Evolutionary conservation across 1,140 invertebrate species (phyloP).

Genomic region (Palaemon carinicauda): DNA sequence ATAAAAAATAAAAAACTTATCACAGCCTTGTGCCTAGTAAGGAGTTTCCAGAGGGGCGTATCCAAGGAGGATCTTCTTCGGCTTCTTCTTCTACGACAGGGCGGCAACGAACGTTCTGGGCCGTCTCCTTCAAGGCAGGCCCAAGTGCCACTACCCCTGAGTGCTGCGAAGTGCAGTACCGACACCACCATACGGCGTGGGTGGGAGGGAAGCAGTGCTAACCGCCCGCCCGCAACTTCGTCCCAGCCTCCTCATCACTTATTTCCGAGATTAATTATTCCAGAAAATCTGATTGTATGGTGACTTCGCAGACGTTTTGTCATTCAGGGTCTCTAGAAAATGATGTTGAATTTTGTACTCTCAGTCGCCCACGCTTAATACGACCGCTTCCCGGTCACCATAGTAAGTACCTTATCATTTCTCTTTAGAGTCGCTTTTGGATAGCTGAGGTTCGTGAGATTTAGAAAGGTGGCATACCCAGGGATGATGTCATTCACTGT

Average conservation of each 20-base stretch:
- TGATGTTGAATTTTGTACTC: too few species aligned
- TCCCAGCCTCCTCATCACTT: neutral
- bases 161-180: slow-evolving; percentile 23
- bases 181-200: slow-evolving; percentile 27
- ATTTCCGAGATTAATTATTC: neutral
- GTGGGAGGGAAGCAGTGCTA: slow-evolving; percentile 26
- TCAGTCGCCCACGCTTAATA: neutral
- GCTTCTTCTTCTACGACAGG: neutral
- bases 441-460: neutral
- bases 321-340: too few species aligned
- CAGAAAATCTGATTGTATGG: neutral
- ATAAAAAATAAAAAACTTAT: too few species aligned
- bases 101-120: neutral
- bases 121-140: neutral
- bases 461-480: neutral
- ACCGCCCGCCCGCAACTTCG: neutral
- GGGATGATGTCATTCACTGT: neutral
- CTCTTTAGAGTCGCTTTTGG: neutral
- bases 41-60: too few species aligned
- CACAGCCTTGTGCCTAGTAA: too few species aligned
- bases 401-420: slow-evolving; percentile 10
- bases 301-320: neutral
- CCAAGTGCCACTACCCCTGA: slow-evolving; percentile 15
- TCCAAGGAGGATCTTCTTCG: neutral
- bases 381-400: neutral